Evolutionary conservation across 2,888 invertebrate genomes (phyloP).

Genomic region (Gymnoscelis rufifasciata): DNA sequence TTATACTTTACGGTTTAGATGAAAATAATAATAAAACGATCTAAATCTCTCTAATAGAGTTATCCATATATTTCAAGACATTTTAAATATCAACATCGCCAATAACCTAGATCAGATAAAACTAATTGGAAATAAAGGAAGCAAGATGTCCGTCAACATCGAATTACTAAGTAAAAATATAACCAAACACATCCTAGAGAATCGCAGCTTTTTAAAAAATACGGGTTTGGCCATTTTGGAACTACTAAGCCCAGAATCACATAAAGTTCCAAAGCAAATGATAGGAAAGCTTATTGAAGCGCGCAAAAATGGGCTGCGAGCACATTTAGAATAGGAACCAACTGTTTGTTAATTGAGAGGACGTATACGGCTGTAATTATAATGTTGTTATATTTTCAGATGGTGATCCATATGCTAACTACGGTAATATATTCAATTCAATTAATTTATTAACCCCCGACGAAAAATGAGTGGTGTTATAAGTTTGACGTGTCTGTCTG

Average conservation of each 20-base stretch:
- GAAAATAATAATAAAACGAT: background rate
- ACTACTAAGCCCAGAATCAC: background rate
- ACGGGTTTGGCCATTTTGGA: background rate
- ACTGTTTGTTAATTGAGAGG: too few species aligned
- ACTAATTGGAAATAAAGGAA: background rate
- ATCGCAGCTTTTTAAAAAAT: background rate
- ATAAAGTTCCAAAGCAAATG: background rate
- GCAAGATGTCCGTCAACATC: background rate
- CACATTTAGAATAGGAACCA: too few species aligned
- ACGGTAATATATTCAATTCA: too few species aligned
- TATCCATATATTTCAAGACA: background rate
- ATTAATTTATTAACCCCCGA: too few species aligned
- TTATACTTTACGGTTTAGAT: background rate
- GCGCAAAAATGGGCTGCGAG: background rate
- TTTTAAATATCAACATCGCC: background rate
- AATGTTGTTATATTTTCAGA: too few species aligned
- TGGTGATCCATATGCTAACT: too few species aligned
- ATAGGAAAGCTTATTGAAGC: background rate
- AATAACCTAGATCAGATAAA: background rate
- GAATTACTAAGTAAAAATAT: background rate
- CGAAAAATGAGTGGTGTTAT: too few species aligned
- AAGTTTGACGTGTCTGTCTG: too few species aligned
- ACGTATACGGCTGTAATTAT: too few species aligned
- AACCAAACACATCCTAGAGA: background rate
- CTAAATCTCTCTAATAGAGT: background rate